These are phyloP conservation scores for Calephelis virginiensis DNA, from an alignment of 1,140 invertebrate species.

Conservation along the genomic window DNA sequence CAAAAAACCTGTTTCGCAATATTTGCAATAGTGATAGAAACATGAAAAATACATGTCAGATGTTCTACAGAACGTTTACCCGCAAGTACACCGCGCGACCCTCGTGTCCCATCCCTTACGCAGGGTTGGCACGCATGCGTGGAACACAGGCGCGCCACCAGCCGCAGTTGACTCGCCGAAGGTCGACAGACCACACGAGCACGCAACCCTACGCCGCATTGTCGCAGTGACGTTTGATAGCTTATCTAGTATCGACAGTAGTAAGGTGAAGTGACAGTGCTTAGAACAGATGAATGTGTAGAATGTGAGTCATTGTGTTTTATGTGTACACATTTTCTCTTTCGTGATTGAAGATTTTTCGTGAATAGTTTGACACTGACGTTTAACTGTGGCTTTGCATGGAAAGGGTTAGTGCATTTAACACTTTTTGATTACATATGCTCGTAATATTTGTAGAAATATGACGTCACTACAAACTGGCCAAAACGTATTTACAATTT, in stretches of 20 bases:
- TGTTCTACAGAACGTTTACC: conserved; percentile 3
- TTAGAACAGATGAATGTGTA: conserved; percentile 33
- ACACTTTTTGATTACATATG: too few relatives aligned
- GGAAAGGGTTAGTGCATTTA: too few relatives aligned
- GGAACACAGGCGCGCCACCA: conserved; percentile 36
- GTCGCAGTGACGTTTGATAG: conserved; percentile 49
- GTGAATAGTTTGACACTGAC: too few relatives aligned
- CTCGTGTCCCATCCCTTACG: conserved; percentile 51
- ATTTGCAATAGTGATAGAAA: too few relatives aligned
- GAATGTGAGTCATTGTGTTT: conserved; percentile 24
- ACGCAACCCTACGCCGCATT: conserved; percentile 32
- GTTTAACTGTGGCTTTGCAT: too few relatives aligned
- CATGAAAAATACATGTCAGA: neutral
- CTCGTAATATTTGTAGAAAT: too few relatives aligned
- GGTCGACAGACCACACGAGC: conserved; percentile 36
- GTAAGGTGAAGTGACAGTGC: conserved; percentile 36
- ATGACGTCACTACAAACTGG: too few relatives aligned
- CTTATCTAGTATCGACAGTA: conserved; percentile 35
- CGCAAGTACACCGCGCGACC: conserved; percentile 3
- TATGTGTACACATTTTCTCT: conserved; percentile 2
- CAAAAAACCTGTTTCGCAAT: too few relatives aligned
- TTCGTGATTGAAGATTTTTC: neutral
- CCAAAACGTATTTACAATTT: too few relatives aligned
- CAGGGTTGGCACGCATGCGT: conserved; percentile 54
- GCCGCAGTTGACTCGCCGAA: conserved; percentile 52